Evolutionary conservation across 2,797 vertebrate genomes (phyloP), one percentile per base, ranked within the genome.

Genomic region (Myotis pilosus): DNA sequence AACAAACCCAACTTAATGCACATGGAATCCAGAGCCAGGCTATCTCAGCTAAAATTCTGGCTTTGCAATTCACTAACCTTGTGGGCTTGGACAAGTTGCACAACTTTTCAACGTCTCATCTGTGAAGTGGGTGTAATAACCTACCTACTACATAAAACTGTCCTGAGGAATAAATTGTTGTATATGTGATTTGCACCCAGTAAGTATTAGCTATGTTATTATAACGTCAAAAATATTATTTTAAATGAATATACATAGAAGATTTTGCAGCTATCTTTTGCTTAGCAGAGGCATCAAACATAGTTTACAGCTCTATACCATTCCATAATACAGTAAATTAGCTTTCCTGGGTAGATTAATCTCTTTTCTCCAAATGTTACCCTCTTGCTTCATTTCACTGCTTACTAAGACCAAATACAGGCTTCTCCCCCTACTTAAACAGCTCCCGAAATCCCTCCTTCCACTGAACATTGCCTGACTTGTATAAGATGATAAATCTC

Each of bases 401-500:
- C 87, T 94, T 88, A 72, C 76, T 94, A 85, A 91, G 36, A 75
- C 53, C 94, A 90, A 95, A 88, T 71, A 55, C 79, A 55, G 15
- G 8, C 44, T 55, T 88, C 81, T 93, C 33, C 51, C 44, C 17
- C 3, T n/a, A 57, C 79, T 89, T 84, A 71, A 36, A 89, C 62
- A 93, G 74, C 47, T 87, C 38, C 91, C 76, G 66, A 94, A 95
- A 94, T 79, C 74, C 55, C 66, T 87, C 71, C 82, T 53, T 25
- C 22, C 36, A 41, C 55, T 47, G 88, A 96, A 91, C 62, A 11
- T 44, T 87, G 91, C 83, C 90, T 78, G 93, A 93, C 85, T 90
- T 85, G 66, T 82, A 22, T 68, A 89, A 86, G 82, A 94, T 96
- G 92, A 97, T 95, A 93, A 96, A 96, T 96, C 94, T 97, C 93